phyloP scores from a whole-genome alignment of 1,140 invertebrate species.

The Physella acuta region DNA sequence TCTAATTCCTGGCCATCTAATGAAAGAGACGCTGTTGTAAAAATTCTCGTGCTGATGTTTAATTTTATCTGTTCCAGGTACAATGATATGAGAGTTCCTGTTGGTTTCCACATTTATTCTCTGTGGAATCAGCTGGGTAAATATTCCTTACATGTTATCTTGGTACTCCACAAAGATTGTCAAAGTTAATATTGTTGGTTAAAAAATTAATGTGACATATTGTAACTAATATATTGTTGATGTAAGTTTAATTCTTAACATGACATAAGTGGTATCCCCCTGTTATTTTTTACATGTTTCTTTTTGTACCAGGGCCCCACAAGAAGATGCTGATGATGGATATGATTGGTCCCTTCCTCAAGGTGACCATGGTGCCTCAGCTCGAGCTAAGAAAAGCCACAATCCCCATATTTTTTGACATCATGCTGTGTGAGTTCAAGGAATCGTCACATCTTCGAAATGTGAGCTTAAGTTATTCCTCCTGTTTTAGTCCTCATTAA shows the following conservation, averaged over 20 bases:
- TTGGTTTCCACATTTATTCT: constrained; percentile 51
- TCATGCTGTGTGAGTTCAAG: constrained; percentile 65
- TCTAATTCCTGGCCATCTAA: too few relatives aligned
- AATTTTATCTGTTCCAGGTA: too few relatives aligned
- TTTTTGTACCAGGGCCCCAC: constrained; percentile 9
- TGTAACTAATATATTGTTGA: too few relatives aligned
- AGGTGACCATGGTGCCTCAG: constrained; percentile 55
- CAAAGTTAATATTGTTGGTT: too few relatives aligned
- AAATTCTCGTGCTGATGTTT: too few relatives aligned
- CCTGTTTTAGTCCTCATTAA: not conserved
- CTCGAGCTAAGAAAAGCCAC: constrained; percentile 50
- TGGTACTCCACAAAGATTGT: too few relatives aligned
- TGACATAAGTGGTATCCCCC: too few relatives aligned
- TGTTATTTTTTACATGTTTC: too few relatives aligned
- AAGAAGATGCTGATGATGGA: constrained; percentile 13
- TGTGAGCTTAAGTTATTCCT: constrained; percentile 46
- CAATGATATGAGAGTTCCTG: constrained; percentile 55
- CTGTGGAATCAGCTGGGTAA: constrained; percentile 61
- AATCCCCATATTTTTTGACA: constrained; percentile 56
- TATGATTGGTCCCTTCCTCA: constrained; percentile 54
- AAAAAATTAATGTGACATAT: too few relatives aligned
- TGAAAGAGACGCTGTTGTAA: too few relatives aligned
- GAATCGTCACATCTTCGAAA: constrained; percentile 80
- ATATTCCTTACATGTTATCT: not conserved
- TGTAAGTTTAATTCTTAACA: too few relatives aligned